Evolutionary conservation across 2,797 vertebrate species (phyloP).

Genomic region (Hypotaenidia okinawae): DNA sequence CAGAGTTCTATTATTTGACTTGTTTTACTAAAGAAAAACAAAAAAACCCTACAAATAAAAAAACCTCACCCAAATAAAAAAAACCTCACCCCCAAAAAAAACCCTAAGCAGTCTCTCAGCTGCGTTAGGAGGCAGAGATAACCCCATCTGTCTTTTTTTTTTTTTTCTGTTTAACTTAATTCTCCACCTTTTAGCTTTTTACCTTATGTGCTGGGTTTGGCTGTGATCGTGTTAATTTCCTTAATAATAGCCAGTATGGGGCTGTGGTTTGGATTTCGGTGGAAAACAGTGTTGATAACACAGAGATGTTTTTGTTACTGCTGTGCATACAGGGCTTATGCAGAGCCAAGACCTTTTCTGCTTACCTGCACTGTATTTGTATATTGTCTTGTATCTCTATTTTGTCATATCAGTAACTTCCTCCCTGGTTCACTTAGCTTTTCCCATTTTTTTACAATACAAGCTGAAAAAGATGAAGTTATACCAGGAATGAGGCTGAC

Average conservation of each 20-base stretch:
- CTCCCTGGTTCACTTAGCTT: neutral
- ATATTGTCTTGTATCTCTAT: neutral
- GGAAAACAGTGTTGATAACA: too few species aligned
- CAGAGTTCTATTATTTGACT: neutral
- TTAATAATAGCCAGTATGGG: too few species aligned
- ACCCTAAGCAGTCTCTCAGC: neutral
- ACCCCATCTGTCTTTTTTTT: neutral
- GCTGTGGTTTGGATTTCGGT: too few species aligned
- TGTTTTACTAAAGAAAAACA: neutral
- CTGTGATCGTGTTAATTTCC: too few species aligned
- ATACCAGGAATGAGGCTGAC: neutral
- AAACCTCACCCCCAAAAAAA: too few species aligned
- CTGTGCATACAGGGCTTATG: too few species aligned
- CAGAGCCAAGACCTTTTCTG: too few species aligned
- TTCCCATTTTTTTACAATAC: neutral
- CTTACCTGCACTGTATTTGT: neutral
- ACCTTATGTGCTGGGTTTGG: too few species aligned
- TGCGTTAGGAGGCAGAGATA: neutral
- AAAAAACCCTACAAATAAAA: too few species aligned
- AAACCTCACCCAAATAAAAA: too few species aligned
- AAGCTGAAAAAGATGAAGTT: neutral
- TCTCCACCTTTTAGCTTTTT: neutral
- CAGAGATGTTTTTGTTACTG: too few species aligned
- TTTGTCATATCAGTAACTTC: neutral
- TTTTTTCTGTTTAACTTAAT: neutral